A percentile compares a stretch with the other conserved stretches of the same genome.
Conservation (phyloP, 2,888 invertebrate genomes). For the Dicycla oo region DNA sequence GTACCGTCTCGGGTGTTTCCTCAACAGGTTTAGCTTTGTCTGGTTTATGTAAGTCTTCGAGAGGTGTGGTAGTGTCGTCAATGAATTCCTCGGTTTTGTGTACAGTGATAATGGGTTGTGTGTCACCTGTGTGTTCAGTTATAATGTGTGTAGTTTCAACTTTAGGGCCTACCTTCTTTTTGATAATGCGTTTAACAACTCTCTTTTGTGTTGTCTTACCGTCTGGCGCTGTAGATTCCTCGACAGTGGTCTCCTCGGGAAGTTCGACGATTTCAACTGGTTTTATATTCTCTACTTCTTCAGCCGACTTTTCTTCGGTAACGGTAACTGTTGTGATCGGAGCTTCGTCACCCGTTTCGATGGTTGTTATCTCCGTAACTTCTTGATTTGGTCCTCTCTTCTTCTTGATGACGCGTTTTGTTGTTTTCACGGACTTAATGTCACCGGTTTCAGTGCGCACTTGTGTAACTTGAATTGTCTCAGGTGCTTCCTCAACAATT, state of each 20-base stretch:
- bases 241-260: conserved; percentile 62
- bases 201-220: conserved; percentile 1
- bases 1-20: conserved; percentile 45
- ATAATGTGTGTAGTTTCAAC: conserved; percentile 4
- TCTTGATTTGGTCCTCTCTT: too few species aligned
- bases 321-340: background rate
- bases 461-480: background rate
- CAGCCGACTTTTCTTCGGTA: background rate
- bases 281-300: background rate
- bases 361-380: background rate
- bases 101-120: conserved; percentile 8
- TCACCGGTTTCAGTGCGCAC: conserved; percentile 56
- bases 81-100: background rate
- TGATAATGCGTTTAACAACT: background rate
- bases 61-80: background rate
- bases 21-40: background rate
- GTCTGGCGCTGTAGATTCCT: background rate
- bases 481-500: background rate
- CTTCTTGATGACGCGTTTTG: too few species aligned
- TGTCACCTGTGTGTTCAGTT: conserved; percentile 1
- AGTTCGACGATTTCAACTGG: conserved; percentile 68
- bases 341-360: background rate
- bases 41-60: background rate
- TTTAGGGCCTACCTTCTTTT: conserved; percentile 14
- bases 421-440: conserved; percentile 70